These are phyloP conservation scores for Buteo buteo DNA, from an alignment of 2,113 vertebrate genomes.

Conservation along the genomic window DNA sequence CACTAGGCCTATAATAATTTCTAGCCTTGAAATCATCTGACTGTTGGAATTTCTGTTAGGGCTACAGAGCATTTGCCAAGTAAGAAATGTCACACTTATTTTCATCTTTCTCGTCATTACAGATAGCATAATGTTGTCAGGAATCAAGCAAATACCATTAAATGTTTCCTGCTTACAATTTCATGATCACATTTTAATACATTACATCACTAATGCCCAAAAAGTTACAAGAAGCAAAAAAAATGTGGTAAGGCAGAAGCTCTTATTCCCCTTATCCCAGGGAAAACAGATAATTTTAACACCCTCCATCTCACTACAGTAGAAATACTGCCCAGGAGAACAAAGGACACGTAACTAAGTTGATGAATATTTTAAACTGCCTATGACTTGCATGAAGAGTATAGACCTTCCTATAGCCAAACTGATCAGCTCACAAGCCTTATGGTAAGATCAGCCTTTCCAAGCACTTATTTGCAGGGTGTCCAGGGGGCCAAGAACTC, in stretches of 20 bases:
- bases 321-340: background rate
- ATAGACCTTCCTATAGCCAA: background rate
- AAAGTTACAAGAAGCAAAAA: background rate
- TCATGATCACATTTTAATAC: constrained; percentile 47
- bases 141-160: constrained; percentile 42
- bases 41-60: constrained; percentile 5
- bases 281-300: background rate
- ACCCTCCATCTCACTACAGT: background rate
- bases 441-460: background rate
- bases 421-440: background rate
- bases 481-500: background rate
- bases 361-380: background rate
- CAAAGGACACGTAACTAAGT: background rate
- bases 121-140: constrained; percentile 49
- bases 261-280: background rate
- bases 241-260: background rate
- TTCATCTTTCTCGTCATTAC: constrained; percentile 50
- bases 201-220: background rate
- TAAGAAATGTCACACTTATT: constrained; percentile 37
- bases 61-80: constrained; percentile 20
- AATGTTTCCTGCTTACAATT: constrained; percentile 33
- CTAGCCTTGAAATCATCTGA: background rate
- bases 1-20: background rate
- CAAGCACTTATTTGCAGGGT: background rate
- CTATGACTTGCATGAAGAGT: background rate